Conservation (phyloP, 2,888 invertebrate species). For the Chrysotoxum bicinctum region DNA sequence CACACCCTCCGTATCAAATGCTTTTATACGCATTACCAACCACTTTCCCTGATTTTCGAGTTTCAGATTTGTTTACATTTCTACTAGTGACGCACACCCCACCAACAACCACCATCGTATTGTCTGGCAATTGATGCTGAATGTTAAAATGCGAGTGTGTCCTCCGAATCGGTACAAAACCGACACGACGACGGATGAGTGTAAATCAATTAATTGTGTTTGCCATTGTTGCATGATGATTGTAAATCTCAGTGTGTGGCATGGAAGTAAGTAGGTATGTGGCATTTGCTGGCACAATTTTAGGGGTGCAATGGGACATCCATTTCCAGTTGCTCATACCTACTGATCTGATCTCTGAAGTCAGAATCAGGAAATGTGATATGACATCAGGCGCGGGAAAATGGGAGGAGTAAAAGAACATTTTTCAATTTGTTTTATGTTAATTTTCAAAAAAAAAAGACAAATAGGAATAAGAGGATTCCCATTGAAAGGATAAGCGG, state of each 20-base stretch:
- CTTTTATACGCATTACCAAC: conserved; percentile 62
- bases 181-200: conserved; percentile 45
- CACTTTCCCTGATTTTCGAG: conserved; percentile 52
- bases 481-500: conserved; percentile 67
- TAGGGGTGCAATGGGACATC: conserved; percentile 49
- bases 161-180: conserved; percentile 11
- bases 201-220: conserved; percentile 70
- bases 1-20: conserved; percentile 40
- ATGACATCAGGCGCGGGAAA: not conserved
- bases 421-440: conserved; percentile 71
- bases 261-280: not conserved
- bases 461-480: conserved; percentile 65
- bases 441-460: conserved; percentile 53
- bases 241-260: conserved; percentile 16
- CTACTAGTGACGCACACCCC: not conserved
- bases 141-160: conserved; percentile 42
- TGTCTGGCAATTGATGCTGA: conserved; percentile 7
- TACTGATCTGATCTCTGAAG: conserved; percentile 54
- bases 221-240: conserved; percentile 47
- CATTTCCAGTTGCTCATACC: conserved; percentile 36
- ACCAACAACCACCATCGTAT: not conserved
- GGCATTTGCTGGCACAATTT: conserved; percentile 24
- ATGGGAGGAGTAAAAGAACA: conserved; percentile 29
- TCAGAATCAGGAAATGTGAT: conserved; percentile 38
- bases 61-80: conserved; percentile 50